Base-by-base conservation (phyloP, 2,888 invertebrate species). In the Ditylenchus weischeri region DNA sequence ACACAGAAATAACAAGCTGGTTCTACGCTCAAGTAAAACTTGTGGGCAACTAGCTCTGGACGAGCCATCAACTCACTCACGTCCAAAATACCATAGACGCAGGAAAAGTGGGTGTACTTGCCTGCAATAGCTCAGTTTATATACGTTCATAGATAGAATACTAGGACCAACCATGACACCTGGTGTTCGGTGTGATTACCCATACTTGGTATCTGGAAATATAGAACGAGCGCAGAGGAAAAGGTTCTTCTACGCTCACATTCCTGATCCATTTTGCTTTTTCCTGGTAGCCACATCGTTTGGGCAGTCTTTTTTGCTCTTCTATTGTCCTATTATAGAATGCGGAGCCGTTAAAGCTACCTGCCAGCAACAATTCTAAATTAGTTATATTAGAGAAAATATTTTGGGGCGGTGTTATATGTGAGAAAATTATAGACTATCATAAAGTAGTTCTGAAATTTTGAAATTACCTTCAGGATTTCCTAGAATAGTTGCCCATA, bases 181-280 rank as follows among this genome's bases (percentile, higher is more conserved):
- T 35, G 19, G 57, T 49, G 29, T 62, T 62, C 7, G 64, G n/a
- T 23, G 64, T 21, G 23, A n/a, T 19, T 18, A 57, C 57, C 64
- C 64, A 64, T 21, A 64, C 60, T 36, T 64, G 64, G 36, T 64
- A 64, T 21, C 64, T 49, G 1, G 64, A 64, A 7, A 64, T 64
- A 19, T 64, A 64, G 38, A 64, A 64, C 19, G 23, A 36, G 54
- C 62, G 50, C 15, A 63, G 64, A 5, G n/a, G 7, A 8, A 64
- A 64, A 11, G 64, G 29, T 13, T 64, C 64, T 43, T 64, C 59
- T 11, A 36, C 43, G 13, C 6, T 64, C 38, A 43, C n/a, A 64
- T 64, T 57, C 35, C 19, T 35, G 13, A 47, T n/a, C 23, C 13
- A 23, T 11, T 13, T 48, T 21, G 21, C 7, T 48, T 62, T 62